phyloP scores from a whole-genome alignment of 2,113 vertebrate genomes.

The Erythrolamprus reginae region DNA sequence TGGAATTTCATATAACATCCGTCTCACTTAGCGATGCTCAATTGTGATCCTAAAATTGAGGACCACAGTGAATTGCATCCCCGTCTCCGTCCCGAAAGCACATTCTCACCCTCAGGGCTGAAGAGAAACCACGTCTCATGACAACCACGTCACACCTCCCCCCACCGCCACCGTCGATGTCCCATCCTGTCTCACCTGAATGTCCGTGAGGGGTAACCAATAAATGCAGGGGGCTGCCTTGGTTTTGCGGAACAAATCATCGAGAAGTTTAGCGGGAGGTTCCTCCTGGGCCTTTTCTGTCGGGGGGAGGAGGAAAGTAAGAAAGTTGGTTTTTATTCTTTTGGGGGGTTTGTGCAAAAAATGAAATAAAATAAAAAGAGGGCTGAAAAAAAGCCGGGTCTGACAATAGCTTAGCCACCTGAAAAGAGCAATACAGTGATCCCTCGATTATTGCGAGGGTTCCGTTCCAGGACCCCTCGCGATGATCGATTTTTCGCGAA shows the following conservation, averaged over 20 bases:
- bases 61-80: fast-evolving
- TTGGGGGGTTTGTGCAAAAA: not conserved
- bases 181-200: conserved; percentile 70
- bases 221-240: conserved; percentile 91
- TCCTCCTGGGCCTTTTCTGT: conserved; percentile 84
- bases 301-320: not conserved
- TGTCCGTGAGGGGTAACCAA: conserved; percentile 87
- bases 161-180: too few species aligned
- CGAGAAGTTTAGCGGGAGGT: conserved; percentile 85
- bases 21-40: not conserved
- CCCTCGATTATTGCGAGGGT: too few species aligned
- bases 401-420: not conserved
- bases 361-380: too few species aligned
- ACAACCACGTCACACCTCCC: too few species aligned
- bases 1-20: not conserved
- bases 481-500: too few species aligned
- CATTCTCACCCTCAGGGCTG: not conserved
- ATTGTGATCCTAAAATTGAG: not conserved
- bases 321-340: fast-evolving
- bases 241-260: conserved; percentile 90
- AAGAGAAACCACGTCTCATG: not conserved
- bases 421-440: not conserved
- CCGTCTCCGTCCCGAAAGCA: not conserved
- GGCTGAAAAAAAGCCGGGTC: not conserved
- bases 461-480: too few species aligned